Percentiles rank a stretch among this genome's conserved stretches.
Conservation (phyloP, 1,140 invertebrate species). For the Coptotermes formosanus region DNA sequence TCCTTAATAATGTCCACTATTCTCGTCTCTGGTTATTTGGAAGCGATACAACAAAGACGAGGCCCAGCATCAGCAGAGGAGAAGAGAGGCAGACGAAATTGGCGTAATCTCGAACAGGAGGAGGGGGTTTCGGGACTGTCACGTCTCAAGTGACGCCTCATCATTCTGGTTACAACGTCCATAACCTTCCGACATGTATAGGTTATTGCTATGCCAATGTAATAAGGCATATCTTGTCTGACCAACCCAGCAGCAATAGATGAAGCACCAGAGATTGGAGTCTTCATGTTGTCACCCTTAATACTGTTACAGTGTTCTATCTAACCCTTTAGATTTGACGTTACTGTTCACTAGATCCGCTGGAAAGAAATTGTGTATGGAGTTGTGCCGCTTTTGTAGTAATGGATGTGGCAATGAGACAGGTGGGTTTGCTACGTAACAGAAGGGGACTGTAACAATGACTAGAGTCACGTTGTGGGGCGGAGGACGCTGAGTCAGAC, state of each 20-base stretch:
- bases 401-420: not conserved
- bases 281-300: not conserved
- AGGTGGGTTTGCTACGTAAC: not conserved
- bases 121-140: not conserved
- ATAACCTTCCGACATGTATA: not conserved
- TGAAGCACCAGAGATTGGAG: not conserved
- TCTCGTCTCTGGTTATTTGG: slow-evolving; percentile 27
- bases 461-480: not conserved
- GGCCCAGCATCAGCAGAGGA: not conserved
- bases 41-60: not conserved
- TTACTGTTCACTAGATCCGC: no score
- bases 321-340: not conserved
- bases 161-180: not conserved
- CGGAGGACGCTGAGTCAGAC: not conserved
- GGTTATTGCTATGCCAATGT: not conserved
- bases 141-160: not conserved
- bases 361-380: not conserved
- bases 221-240: not conserved
- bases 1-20: slow-evolving; percentile 34
- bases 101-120: not conserved
- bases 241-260: not conserved
- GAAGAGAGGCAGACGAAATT: not conserved
- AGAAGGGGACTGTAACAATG: not conserved
- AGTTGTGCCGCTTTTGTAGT: not conserved
- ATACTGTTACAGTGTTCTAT: not conserved